Evolutionary conservation across 2,888 invertebrate species (phyloP), one percentile per base, ranked within the genome.

Genomic region (Laothoe populi): DNA sequence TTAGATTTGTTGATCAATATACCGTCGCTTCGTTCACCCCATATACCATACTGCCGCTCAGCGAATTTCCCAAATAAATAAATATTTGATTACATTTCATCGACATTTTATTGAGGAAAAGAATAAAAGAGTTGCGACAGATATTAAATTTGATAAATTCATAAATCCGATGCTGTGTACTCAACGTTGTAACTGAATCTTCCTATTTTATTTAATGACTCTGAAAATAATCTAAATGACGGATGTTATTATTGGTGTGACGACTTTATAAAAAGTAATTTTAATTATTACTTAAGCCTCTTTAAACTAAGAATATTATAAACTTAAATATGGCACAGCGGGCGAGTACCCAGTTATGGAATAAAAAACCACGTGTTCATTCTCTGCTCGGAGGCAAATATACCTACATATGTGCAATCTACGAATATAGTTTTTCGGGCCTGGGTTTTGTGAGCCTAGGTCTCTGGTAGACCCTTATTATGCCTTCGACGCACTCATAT

Each of bases 51-150:
- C 66, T 66, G 66, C 73, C 75, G 74, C 70, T 81, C 78, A 72
- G 76, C 75, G 78, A 79, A 79, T 84, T 83, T 82, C 75, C 68
- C 67, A 68, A 79, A 81, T 81, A 81, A 78, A 84, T 85, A 83
- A 80, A 81, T 76, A 78, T 78, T 81, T 77, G 75, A 81, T 80
- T 79, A 78, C 70, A 73, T 75, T 72, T 76, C 72, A 76, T 74
- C 69, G 70, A 62, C 66, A 66, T 73, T 72, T 76, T 73, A 74
- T 69, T 64, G 64, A 66, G 67, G 69, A 69, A 70, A 69, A 67
- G 68, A 31, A 68, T 66, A 69, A 64, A 64, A 66, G 64, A 67
- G 71, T 74, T 73, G 69, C 72, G 70, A 69, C 66, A 71, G 72
- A 31, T 19, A 53, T 53, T 19, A 35, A 35, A 35, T 53, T 35